A percentile compares a stretch with the other conserved stretches of the same genome.
phyloP scores from a whole-genome alignment of 2,888 invertebrate genomes.

The Agonopterix arenella region DNA sequence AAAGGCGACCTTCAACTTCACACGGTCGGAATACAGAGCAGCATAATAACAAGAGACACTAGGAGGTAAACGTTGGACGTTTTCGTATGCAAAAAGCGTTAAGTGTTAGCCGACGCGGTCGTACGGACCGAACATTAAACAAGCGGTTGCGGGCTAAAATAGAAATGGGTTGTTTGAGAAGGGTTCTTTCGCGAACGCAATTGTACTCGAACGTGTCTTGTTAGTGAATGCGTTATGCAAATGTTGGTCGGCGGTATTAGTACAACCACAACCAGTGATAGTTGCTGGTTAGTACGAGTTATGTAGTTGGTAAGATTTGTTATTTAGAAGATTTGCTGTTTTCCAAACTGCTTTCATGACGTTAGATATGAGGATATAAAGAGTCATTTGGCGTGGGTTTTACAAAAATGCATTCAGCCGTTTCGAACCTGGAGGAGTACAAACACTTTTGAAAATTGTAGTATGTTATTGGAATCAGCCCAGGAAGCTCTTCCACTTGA shows the following conservation, averaged over 20 bases:
- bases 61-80: slow-evolving; percentile 57
- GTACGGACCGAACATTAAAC: slow-evolving; percentile 75
- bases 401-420: no score
- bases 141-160: slow-evolving; percentile 70
- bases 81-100: slow-evolving; percentile 77
- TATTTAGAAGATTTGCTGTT: neutral
- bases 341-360: neutral
- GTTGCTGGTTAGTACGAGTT: neutral
- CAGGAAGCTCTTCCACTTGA: no score
- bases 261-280: neutral
- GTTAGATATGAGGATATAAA: no score
- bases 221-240: slow-evolving; percentile 73
- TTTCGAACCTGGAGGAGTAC: no score
- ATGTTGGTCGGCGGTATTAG: slow-evolving; percentile 19
- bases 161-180: slow-evolving; percentile 75
- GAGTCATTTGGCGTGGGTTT: no score
- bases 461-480: no score
- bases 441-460: no score
- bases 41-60: slow-evolving; percentile 65
- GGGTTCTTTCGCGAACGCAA: slow-evolving; percentile 76
- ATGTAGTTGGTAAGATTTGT: no score
- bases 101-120: slow-evolving; percentile 73
- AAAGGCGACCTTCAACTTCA: slow-evolving; percentile 66
- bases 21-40: slow-evolving; percentile 63
- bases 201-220: slow-evolving; percentile 74